Percentiles rank a stretch among this genome's conserved stretches.
Conservation (phyloP, 2,888 invertebrate genomes). For the Torymus tubicola region DNA sequence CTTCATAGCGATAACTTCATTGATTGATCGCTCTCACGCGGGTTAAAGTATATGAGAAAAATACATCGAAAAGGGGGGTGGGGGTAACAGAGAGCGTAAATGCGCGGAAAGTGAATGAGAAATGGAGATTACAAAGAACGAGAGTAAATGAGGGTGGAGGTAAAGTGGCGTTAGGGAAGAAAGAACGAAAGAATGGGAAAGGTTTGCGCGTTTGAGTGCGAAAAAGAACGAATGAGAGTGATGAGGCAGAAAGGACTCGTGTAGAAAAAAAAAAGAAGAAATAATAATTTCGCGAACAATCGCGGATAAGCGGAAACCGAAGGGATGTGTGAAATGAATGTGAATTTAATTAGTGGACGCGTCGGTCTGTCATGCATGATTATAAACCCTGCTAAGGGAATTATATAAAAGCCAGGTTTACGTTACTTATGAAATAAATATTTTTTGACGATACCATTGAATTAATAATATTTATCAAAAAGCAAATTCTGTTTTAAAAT, state of each 20-base stretch:
- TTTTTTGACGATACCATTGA: too few relatives aligned
- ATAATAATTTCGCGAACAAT: background rate
- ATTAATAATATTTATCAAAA: too few relatives aligned
- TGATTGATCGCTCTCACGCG: background rate
- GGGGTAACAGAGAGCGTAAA: background rate
- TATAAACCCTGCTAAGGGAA: too few relatives aligned
- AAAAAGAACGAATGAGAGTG: slow-evolving; percentile 31
- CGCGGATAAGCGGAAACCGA: background rate
- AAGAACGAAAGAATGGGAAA: background rate
- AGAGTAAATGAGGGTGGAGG: slow-evolving; percentile 35
- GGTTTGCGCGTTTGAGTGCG: background rate
- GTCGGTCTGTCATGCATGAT: too few relatives aligned
- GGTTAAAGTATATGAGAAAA: slow-evolving; percentile 10
- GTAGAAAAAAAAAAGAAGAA: background rate
- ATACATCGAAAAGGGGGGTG: background rate
- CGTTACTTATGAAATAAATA: too few relatives aligned
- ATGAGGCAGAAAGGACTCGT: slow-evolving; percentile 14
- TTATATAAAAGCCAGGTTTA: too few relatives aligned
- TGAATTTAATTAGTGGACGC: too few relatives aligned
- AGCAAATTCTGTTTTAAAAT: too few relatives aligned
- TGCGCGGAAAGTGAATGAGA: background rate
- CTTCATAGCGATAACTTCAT: slow-evolving; percentile 28
- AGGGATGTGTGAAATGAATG: background rate
- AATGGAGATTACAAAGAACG: slow-evolving; percentile 36
- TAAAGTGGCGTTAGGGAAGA: background rate